Base-by-base conservation (phyloP, 2,888 invertebrate genomes). In the Standfussiana lucernea region DNA sequence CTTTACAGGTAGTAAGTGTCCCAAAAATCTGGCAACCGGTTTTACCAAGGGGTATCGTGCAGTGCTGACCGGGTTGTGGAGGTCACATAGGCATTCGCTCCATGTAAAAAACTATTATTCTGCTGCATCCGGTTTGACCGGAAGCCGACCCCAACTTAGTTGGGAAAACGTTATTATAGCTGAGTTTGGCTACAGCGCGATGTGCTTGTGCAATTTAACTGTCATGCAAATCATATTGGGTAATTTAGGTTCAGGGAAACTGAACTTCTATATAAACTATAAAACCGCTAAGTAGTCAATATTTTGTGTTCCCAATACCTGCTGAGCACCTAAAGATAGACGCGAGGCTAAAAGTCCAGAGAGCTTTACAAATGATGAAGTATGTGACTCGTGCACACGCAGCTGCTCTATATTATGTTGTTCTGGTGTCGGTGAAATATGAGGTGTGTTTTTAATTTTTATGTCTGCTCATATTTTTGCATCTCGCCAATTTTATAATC, bases 401-500 rank as follows among this genome's bases (percentile, higher is more conserved):
- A 5, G 56, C 28, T n/a, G n/a, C n/a, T n/a, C n/a, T 15, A n/a
- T 15, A 0, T n/a, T 18, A 28, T 47, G 45, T 40, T 45, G 35
- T 50, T n/a, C 62, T 24, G 37, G 61, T 73, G 24, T 40, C 62
- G 28, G 45, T 53, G 62, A 32, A 15, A 65, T 47, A 77, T 70
- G 53, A 67, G 50, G 59, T 69, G 79, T 65, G 71, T 80, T 77
- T 78, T 70, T 18, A 45, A 18, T 45, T 45, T 56, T 8, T 66
- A 42, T 67, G 80, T 59, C 45, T 77, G 70, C 69, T 72, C 15
- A 70, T 70, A 77, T 65, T 70, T 56, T 24, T 40, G 13, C 21
- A 40, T n/a, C 35, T 50, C 65, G 32, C 47, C 18, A 32, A 18
- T 32, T 66, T 45, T 62, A 40, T n/a, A n/a, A n/a, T n/a, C 61